A percentile compares a stretch with the other conserved stretches of the same genome.
Evolutionary conservation across 2,888 invertebrate genomes (phyloP).

Genomic region (Cantharis nigra): DNA sequence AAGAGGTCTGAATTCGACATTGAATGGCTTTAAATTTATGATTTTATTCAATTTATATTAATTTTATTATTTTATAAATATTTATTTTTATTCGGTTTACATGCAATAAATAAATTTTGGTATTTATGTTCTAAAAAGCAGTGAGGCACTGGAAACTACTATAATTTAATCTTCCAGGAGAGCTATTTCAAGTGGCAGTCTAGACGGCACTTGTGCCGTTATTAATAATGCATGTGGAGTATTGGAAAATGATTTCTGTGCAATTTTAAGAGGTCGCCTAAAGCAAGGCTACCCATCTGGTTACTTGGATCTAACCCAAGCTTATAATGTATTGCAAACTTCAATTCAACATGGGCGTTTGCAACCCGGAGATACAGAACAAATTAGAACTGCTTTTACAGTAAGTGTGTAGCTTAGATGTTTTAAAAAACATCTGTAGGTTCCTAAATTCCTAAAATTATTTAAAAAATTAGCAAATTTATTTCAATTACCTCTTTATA

Average conservation of each 20-base stretch:
- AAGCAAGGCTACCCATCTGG: slow-evolving; percentile 80
- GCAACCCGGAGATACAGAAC: slow-evolving; percentile 79
- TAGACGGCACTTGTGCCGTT: slow-evolving; percentile 95
- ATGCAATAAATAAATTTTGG: too few species aligned
- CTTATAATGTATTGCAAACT: slow-evolving; percentile 81
- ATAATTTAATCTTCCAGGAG: slow-evolving; percentile 62
- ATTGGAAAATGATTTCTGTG: slow-evolving; percentile 83
- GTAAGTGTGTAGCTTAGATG: slow-evolving; percentile 56
- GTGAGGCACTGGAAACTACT: not conserved
- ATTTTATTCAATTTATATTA: too few species aligned
- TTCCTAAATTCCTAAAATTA: too few species aligned
- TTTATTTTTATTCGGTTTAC: too few species aligned
- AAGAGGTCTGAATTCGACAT: too few species aligned
- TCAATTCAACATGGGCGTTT: slow-evolving; percentile 80
- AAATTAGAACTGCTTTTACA: slow-evolving; percentile 75
- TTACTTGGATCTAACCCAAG: slow-evolving; percentile 77
- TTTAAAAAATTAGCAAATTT: too few species aligned
- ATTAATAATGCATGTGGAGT: slow-evolving; percentile 90
- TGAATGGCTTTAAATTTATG: too few species aligned
- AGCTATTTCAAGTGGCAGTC: slow-evolving; percentile 86
- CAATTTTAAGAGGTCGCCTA: slow-evolving; percentile 72
- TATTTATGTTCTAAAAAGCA: too few species aligned
- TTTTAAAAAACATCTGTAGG: not conserved
- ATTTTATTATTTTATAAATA: too few species aligned
- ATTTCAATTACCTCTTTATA: slow-evolving; percentile 49